Conservation (phyloP, 2,113 vertebrate species). For the Glaucidium brasilianum region DNA sequence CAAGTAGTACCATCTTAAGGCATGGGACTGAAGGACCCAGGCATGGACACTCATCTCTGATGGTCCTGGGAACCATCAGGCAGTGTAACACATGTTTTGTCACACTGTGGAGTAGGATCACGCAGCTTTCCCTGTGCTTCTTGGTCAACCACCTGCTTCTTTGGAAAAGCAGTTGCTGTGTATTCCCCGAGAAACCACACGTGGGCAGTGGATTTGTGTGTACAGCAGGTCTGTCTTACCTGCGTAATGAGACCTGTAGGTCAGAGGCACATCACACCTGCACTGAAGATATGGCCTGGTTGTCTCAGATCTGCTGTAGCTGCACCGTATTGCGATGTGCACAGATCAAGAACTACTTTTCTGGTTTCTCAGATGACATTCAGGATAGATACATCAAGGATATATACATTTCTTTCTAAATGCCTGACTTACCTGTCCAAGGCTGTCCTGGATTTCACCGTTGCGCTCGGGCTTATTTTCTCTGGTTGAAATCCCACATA, state of each 20-base stretch:
- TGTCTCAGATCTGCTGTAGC: not conserved
- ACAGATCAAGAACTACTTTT: not conserved
- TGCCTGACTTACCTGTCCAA: not conserved
- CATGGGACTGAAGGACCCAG: not conserved
- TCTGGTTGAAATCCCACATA: not conserved
- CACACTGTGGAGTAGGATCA: not conserved
- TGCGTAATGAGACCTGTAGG: rapidly evolving
- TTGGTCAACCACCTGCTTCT: not conserved
- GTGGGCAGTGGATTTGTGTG: not conserved
- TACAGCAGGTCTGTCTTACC: not conserved
- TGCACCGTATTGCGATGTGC: not conserved
- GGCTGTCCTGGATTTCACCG: not conserved
- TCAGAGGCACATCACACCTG: not conserved
- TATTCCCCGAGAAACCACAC: not conserved
- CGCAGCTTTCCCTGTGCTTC: not conserved
- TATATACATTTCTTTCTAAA: not conserved
- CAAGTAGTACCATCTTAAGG: not conserved
- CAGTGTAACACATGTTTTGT: not conserved
- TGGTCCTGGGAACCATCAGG: not conserved
- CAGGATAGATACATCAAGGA: not conserved
- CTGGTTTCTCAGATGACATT: not conserved
- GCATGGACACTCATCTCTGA: not conserved
- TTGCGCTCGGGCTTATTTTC: not conserved
- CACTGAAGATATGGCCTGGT: not conserved
- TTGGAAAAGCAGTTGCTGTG: not conserved